Conservation (phyloP, 1,140 invertebrate genomes). For the Papilio polytes region DNA sequence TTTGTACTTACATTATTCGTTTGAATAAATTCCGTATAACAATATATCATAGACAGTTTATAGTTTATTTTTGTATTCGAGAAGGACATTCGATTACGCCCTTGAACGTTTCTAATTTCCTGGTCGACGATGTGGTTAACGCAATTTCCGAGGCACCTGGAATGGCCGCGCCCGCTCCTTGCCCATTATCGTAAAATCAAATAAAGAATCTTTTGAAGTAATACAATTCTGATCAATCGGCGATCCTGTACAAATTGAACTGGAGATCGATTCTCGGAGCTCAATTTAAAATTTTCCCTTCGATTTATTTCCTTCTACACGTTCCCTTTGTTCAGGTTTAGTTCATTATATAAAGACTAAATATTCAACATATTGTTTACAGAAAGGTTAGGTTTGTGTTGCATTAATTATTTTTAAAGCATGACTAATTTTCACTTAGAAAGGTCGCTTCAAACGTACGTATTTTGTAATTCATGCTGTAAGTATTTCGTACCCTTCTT, state of each 20-base stretch:
- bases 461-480: conserved; percentile 25
- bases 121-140: conserved; percentile 78
- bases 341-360: neutral
- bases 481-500: conserved; percentile 19
- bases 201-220: conserved; percentile 65
- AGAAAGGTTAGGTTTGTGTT: neutral
- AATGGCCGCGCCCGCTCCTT: conserved; percentile 54
- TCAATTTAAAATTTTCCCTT: conserved; percentile 32
- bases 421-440: conserved; percentile 22
- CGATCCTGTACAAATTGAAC: conserved; percentile 38
- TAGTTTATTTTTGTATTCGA: conserved; percentile 65
- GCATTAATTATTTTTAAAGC: conserved; percentile 19
- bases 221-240: conserved; percentile 61
- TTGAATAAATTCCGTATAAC: neutral
- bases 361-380: neutral
- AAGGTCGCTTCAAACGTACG: conserved; percentile 6
- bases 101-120: conserved; percentile 82
- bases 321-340: conserved; percentile 3
- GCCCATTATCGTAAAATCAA: conserved; percentile 71
- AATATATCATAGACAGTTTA: conserved; percentile 42
- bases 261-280: conserved; percentile 20
- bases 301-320: conserved; percentile 30
- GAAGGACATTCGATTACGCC: conserved; percentile 78
- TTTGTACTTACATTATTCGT: neutral
- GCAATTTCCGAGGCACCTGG: conserved; percentile 78